Conservation (phyloP, 2,888 invertebrate species). For the Rotaria sp. region DNA sequence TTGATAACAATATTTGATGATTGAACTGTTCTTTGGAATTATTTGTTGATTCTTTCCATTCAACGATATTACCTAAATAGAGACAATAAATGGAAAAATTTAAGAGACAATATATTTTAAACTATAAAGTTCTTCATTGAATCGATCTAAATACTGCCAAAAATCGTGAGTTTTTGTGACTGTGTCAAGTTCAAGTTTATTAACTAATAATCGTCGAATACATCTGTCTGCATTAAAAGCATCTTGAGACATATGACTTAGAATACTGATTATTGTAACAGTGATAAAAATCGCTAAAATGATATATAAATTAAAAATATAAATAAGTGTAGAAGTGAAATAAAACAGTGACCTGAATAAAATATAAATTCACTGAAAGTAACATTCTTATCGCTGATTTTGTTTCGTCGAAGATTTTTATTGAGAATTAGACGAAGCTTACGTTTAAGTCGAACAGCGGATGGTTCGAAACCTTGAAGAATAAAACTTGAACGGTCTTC, state of each 20-base stretch:
- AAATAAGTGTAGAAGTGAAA: background rate
- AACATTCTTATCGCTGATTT: background rate
- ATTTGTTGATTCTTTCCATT: background rate
- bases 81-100: no score
- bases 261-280: background rate
- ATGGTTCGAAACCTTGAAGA: slow-evolving; percentile 7
- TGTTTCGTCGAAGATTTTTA: background rate
- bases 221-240: background rate
- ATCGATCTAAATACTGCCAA: background rate
- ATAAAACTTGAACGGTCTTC: background rate
- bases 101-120: background rate
- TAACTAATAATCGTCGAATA: background rate
- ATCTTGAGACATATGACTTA: background rate
- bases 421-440: slow-evolving; percentile 12
- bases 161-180: background rate
- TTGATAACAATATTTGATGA: background rate
- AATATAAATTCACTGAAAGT: background rate
- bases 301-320: background rate
- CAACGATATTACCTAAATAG: background rate
- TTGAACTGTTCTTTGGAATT: background rate
- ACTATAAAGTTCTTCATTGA: background rate
- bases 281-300: background rate
- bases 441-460: slow-evolving; percentile 19
- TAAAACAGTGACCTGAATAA: background rate
- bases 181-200: background rate